Percentiles rank a stretch among this genome's conserved stretches.
Evolutionary conservation across 2,797 vertebrate species (phyloP).

Genomic region (Sciurus carolinensis): DNA sequence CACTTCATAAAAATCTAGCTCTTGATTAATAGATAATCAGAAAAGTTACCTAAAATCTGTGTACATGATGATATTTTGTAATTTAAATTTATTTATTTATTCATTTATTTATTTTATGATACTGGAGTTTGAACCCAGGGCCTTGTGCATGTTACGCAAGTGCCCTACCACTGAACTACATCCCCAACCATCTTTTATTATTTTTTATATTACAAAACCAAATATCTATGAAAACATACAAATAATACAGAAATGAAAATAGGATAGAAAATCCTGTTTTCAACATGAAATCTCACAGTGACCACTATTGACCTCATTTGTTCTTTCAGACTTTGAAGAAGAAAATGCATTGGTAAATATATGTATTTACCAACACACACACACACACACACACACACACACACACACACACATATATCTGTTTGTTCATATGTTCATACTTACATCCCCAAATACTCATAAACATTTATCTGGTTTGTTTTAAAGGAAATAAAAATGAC

Average conservation of each 20-base stretch:
- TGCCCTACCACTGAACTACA: background rate
- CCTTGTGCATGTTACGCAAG: no score
- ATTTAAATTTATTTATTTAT: background rate
- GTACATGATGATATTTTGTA: background rate
- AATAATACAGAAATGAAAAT: constrained; percentile 5
- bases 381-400: no score
- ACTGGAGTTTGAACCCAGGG: background rate
- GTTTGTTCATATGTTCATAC: background rate
- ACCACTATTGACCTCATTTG: background rate
- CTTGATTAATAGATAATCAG: constrained; percentile 56
- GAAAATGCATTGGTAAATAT: background rate
- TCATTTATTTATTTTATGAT: constrained; percentile 2
- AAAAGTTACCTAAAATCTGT: constrained; percentile 57
- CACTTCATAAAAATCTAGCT: background rate
- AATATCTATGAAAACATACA: constrained; percentile 13
- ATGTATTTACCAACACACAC: background rate
- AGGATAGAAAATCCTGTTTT: constrained; percentile 39
- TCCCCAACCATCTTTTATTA: background rate
- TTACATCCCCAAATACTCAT: background rate
- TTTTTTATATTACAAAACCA: constrained; percentile 49
- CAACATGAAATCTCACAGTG: constrained; percentile 18
- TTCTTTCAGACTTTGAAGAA: constrained; percentile 51
- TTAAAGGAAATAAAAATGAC: constrained; percentile 51
- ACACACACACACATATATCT: no score
- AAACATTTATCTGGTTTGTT: constrained; percentile 27